Percentiles rank a stretch among this genome's conserved stretches.
These are phyloP conservation scores for Semotilus atromaculatus DNA, from an alignment of 2,797 vertebrate species.

Conservation along the genomic window DNA sequence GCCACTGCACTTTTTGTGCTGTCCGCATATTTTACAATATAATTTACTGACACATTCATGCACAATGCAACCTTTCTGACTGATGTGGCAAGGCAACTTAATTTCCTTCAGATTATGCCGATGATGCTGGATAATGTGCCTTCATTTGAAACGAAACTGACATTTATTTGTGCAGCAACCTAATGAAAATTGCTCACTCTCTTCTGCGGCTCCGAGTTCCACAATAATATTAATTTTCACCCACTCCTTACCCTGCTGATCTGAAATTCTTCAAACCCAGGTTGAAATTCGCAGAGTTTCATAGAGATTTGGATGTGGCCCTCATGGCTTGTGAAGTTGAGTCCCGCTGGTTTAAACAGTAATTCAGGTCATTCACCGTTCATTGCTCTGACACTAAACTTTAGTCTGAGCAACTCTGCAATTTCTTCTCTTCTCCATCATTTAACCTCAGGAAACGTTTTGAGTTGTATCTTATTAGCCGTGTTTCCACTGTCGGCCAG, in stretches of 20 bases:
- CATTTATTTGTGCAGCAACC: not conserved
- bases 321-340: not conserved
- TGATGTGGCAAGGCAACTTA: not conserved
- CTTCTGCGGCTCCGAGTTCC: not conserved
- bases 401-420: not conserved
- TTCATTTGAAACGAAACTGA: slow-evolving; percentile 1
- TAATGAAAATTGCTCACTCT: not conserved
- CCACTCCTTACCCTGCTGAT: not conserved
- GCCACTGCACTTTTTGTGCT: not conserved
- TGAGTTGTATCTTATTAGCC: not conserved
- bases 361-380: not conserved
- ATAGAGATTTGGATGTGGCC: not conserved
- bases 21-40: not conserved
- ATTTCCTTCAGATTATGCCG: slow-evolving; percentile 21
- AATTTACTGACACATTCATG: slow-evolving; percentile 2
- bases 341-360: not conserved
- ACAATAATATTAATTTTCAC: not conserved
- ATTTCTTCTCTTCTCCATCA: not conserved
- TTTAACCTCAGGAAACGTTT: not conserved
- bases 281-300: not conserved
- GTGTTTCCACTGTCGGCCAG: no score
- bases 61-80: not conserved
- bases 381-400: not conserved
- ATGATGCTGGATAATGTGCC: not conserved
- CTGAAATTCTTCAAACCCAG: not conserved